Percentiles rank a stretch among this genome's conserved stretches.
Conservation (phyloP, 2,888 invertebrate genomes). For the Dermolepida albohirtum region DNA sequence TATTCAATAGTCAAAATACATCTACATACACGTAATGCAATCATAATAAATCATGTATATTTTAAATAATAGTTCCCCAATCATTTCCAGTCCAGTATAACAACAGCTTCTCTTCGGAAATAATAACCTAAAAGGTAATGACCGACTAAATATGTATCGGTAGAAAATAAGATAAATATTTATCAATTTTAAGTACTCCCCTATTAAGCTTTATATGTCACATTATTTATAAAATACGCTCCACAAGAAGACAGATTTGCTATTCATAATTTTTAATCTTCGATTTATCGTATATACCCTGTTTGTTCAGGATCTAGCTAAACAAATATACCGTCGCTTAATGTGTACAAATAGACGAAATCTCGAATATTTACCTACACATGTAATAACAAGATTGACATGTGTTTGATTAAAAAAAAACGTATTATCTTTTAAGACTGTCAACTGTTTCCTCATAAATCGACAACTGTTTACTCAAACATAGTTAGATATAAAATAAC, state of each 20-base stretch:
- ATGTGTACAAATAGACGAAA: conserved; percentile 41
- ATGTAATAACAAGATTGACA: conserved; percentile 47
- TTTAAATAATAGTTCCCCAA: too few relatives aligned
- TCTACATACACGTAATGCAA: too few relatives aligned
- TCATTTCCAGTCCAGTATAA: too few relatives aligned
- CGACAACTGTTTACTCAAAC: conserved; percentile 23
- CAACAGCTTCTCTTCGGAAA: too few relatives aligned
- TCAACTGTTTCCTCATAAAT: conserved; percentile 44
- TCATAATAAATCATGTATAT: too few relatives aligned
- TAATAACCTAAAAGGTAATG: too few relatives aligned
- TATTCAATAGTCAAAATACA: too few relatives aligned
- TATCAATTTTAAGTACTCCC: too few relatives aligned
- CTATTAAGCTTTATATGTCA: conserved; percentile 23
- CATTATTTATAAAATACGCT: conserved; percentile 42
- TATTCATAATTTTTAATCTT: conserved; percentile 47
- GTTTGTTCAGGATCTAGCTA: conserved; percentile 43
- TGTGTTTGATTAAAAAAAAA: conserved; percentile 43
- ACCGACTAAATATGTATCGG: too few relatives aligned
- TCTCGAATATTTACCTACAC: conserved; percentile 48
- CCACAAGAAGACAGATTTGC: conserved; percentile 43
- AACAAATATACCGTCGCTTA: conserved; percentile 34
- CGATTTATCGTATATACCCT: conserved; percentile 32
- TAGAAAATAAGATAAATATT: too few relatives aligned
- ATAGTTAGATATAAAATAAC: conserved; percentile 4
- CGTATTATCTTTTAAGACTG: conserved; percentile 47